Conservation (phyloP, 2,888 invertebrate species). For the Yponomeuta plumbellus region DNA sequence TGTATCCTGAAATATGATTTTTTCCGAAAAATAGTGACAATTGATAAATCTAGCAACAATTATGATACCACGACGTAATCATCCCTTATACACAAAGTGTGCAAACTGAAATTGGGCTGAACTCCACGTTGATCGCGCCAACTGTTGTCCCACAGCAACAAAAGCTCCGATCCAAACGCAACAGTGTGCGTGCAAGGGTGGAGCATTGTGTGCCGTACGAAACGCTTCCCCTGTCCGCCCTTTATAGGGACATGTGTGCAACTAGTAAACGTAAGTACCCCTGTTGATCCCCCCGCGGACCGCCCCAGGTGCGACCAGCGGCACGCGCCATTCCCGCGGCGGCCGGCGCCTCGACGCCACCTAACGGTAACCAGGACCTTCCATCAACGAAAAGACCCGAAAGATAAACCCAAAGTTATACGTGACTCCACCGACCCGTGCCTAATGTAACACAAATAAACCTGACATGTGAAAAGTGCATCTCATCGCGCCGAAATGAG, state of each 20-base stretch:
- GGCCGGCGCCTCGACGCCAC: conserved; percentile 71
- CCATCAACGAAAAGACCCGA: conserved; percentile 11
- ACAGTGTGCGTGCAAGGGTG: conserved; percentile 20
- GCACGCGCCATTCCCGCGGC: conserved; percentile 73
- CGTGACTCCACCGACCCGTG: conserved; percentile 44
- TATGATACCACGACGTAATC: too few relatives aligned
- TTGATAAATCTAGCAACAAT: too few relatives aligned
- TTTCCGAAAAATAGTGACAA: too few relatives aligned
- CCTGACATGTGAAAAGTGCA: conserved; percentile 59
- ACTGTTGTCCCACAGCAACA: neutral
- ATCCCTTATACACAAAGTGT: too few relatives aligned
- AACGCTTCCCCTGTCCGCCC: conserved; percentile 60
- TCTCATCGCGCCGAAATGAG: conserved; percentile 65
- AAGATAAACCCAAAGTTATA: conserved; percentile 20
- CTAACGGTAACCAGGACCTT: conserved; percentile 36
- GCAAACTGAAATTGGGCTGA: too few relatives aligned
- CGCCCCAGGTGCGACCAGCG: conserved; percentile 68
- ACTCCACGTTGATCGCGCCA: neutral
- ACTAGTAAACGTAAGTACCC: conserved; percentile 74
- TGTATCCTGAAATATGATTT: too few relatives aligned
- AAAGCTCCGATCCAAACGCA: neutral
- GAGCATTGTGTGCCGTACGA: conserved; percentile 34
- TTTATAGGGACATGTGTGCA: conserved; percentile 73
- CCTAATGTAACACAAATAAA: conserved; percentile 49
- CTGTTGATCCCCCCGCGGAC: conserved; percentile 64